A percentile compares a stretch with the other conserved stretches of the same genome.
These are phyloP conservation scores for Gouania willdenowi DNA, from an alignment of 2,797 vertebrate genomes.

Conservation along the genomic window DNA sequence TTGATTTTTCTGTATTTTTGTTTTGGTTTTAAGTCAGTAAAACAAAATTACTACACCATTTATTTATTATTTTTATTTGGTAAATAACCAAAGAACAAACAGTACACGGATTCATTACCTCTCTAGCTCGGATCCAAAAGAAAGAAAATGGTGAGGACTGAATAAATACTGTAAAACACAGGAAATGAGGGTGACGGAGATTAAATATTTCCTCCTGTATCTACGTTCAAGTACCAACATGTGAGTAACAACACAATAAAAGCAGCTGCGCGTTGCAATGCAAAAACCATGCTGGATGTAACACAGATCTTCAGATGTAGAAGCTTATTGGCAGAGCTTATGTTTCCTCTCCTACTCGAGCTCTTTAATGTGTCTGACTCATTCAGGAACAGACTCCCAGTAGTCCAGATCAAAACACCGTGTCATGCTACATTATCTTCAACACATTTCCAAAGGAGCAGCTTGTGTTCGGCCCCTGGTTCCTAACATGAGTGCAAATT, in stretches of 20 bases:
- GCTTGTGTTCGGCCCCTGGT: constrained; percentile 40
- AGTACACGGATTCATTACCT: no score
- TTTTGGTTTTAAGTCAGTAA: no score
- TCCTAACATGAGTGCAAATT: constrained; percentile 54
- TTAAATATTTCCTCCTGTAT: constrained; percentile 41
- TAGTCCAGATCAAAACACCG: constrained; percentile 61
- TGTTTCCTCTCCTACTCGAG: not conserved
- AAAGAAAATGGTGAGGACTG: constrained; percentile 29
- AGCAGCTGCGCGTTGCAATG: constrained; percentile 4
- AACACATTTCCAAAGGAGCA: constrained; percentile 32
- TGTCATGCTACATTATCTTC: constrained; percentile 61
- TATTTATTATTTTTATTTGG: no score
- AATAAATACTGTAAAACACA: constrained; percentile 8
- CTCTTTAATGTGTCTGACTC: constrained; percentile 16
- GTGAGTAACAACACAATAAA: constrained; percentile 31
- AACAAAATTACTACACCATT: no score
- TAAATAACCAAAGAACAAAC: no score
- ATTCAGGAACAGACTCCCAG: constrained; percentile 53
- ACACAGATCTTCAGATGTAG: constrained; percentile 46
- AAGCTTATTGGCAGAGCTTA: constrained; percentile 39
- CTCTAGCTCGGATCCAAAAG: constrained; percentile 26
- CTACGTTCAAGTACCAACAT: constrained; percentile 43
- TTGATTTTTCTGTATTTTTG: no score
- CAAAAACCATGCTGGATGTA: constrained; percentile 12
- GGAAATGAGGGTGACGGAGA: constrained; percentile 14